A percentile compares a stretch with the other conserved stretches of the same genome.
Conservation (phyloP, 2,113 vertebrate genomes). For the Calidris pygmaea region DNA sequence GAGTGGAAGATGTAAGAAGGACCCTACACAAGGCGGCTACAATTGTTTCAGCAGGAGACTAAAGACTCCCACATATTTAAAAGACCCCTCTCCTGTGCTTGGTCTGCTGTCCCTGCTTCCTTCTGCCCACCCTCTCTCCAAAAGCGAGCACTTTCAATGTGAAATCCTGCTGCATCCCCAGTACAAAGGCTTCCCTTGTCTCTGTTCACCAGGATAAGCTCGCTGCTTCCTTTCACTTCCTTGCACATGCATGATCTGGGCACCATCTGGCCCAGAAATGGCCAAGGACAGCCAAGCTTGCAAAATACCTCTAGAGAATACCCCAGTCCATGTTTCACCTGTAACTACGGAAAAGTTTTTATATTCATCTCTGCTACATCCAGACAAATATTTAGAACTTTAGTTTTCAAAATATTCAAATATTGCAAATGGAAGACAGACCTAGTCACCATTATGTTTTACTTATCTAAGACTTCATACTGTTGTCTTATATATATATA, state of each 20-base stretch:
- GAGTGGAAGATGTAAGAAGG: neutral
- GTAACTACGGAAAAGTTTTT: neutral
- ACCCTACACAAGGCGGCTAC: neutral
- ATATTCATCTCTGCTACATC: neutral
- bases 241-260: neutral
- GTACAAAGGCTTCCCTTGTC: neutral
- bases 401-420: neutral
- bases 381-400: neutral
- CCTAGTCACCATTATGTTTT: neutral
- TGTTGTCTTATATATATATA: no score
- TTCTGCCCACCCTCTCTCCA: neutral
- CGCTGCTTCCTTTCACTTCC: neutral
- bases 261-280: slow-evolving; percentile 5
- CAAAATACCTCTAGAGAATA: neutral
- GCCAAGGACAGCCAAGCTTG: neutral
- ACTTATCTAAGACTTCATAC: neutral
- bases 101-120: neutral
- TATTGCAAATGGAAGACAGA: neutral
- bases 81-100: neutral
- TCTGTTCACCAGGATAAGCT: neutral
- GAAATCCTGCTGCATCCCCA: neutral
- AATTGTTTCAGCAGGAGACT: neutral
- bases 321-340: neutral
- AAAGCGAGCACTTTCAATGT: neutral
- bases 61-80: neutral